Evolutionary conservation across 2,113 vertebrate species (phyloP), one percentile per base, ranked within the genome.

Genomic region (Periophthalmodon schlosseri): DNA sequence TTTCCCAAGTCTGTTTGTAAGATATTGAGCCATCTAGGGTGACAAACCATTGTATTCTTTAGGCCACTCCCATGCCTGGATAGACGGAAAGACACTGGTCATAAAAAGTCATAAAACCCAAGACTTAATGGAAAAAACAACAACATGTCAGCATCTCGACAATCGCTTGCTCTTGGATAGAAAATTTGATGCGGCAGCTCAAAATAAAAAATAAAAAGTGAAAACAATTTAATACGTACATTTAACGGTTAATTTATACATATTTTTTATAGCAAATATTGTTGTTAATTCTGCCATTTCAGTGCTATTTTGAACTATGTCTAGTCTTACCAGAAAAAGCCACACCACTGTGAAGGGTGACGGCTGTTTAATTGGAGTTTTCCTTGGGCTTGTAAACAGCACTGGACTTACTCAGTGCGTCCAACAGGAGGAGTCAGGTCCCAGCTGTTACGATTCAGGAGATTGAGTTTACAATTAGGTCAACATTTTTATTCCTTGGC

Each of bases 391-490:
- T 73, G 73, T 86, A 71, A 80, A 79, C 76, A 77, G 70, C 56
- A 77, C 63, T 39, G 73, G 73, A 73, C 74, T 74, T 36, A 50
- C 69, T 78, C 24, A 64, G 77, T 75, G 28, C 44, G 44, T 34
- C 65, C 61, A 68, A 34, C 81, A 84, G 76, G 80, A 84, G 82
- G 75, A 78, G 76, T 82, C 72, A 66, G 52, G 71, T 75, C 60
- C 78, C 82, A 87, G 82, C 79, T 88, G 87, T 81, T 87, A 73
- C 73, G 74, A 84, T 69, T 87, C 84, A 83, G 57, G 79, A 74
- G 57, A 54, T 66, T 83, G 72, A 81, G 74, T 84, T 82, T 74
- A 70, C 78, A 63, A 78, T 90, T 83, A 71, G 76, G 72, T 81
- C 77, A 74, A 77, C 79, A 58, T 80, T 88, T 86, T 84, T 69